Conservation (phyloP, 2,797 vertebrate genomes). For the Hydrolagus colliei region DNA sequence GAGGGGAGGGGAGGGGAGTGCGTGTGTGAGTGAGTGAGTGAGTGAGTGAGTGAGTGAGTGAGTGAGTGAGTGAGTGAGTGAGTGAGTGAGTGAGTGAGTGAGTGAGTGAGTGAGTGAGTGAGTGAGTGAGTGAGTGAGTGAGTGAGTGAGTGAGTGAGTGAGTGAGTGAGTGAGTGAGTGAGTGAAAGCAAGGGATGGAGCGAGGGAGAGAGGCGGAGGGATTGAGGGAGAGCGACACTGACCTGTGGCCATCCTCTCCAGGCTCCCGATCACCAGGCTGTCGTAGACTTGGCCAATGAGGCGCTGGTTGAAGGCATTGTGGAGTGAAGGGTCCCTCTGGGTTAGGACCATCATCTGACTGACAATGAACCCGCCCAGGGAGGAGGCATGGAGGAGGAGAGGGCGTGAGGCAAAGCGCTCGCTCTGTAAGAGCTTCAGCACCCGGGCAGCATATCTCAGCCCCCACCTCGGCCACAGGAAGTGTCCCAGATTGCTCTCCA, state of each 20-base stretch:
- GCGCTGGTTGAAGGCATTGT: constrained; percentile 45
- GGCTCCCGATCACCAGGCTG: constrained; percentile 47
- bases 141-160: no score
- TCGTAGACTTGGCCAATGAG: constrained; percentile 59
- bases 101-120: no score
- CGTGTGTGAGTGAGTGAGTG: no score
- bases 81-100: not conserved
- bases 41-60: no score
- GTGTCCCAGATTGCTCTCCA: constrained; percentile 50
- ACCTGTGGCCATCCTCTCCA: constrained; percentile 33
- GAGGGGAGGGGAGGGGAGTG: not conserved
- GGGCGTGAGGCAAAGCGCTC: constrained; percentile 49
- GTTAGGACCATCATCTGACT: constrained; percentile 51
- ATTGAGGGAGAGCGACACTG: no score
- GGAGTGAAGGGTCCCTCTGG: constrained; percentile 43
- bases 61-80: no score
- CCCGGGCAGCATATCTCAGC: constrained; percentile 41
- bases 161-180: not conserved
- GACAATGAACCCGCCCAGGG: constrained; percentile 60
- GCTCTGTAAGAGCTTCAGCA: constrained; percentile 52
- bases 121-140: no score
- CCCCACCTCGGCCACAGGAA: constrained; percentile 60
- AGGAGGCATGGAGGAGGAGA: constrained; percentile 60
- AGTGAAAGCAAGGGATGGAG: no score
- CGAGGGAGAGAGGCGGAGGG: no score